phyloP scores from a whole-genome alignment of 2,888 invertebrate genomes.

The Synergus umbraculus region DNA sequence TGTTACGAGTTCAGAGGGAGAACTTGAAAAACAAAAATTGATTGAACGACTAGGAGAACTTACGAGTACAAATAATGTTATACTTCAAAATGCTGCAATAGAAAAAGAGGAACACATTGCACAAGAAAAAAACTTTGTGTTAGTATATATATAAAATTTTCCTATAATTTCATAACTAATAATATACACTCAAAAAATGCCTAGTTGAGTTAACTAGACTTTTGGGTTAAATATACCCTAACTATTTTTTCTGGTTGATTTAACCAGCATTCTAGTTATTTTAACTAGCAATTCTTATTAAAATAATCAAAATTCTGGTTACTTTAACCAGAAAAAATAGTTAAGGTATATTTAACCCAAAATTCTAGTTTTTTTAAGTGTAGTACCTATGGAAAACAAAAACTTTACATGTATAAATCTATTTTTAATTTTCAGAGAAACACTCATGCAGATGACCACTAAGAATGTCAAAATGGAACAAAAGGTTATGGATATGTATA shows the following conservation, averaged over 20 bases:
- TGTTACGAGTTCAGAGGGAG: conserved; percentile 92
- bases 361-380: too few species aligned
- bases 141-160: conserved; percentile 66
- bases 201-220: too few species aligned
- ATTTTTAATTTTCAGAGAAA: conserved; percentile 81
- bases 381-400: too few species aligned
- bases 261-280: too few species aligned
- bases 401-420: conserved; percentile 11
- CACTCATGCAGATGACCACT: conserved; percentile 93
- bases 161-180: too few species aligned
- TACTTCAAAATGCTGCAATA: conserved; percentile 93
- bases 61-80: conserved; percentile 94
- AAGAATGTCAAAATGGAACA: conserved; percentile 93
- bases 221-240: too few species aligned
- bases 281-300: too few species aligned
- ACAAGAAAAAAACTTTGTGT: conserved; percentile 94
- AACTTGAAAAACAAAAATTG: conserved; percentile 91
- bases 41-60: conserved; percentile 96
- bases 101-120: conserved; percentile 97
- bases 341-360: too few species aligned
- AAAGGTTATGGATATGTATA: conserved; percentile 99
- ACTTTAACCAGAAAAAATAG: too few species aligned
- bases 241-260: too few species aligned
- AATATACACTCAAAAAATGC: too few species aligned
- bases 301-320: too few species aligned